A percentile compares a stretch with the other conserved stretches of the same genome.
Conservation (phyloP, 2,888 invertebrate genomes). For the Spisula solida region DNA sequence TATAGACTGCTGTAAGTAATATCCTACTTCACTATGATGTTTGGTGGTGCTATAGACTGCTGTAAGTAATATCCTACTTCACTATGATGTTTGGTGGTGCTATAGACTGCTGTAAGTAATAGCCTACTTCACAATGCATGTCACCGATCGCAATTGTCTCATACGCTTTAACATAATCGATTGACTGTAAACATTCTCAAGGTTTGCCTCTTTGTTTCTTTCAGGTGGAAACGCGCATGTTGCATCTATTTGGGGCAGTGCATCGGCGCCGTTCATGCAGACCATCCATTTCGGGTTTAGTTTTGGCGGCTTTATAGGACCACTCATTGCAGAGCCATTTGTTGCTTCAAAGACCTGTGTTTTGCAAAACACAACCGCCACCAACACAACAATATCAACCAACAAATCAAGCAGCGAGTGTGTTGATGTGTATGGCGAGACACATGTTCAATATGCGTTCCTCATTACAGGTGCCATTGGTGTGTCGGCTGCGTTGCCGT, state of each 20-base stretch:
- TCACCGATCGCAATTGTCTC: background rate
- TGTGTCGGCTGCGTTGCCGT: conserved; percentile 52
- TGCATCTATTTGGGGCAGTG: conserved; percentile 79
- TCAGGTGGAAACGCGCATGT: conserved; percentile 67
- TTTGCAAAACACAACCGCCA: background rate
- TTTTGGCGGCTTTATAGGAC: conserved; percentile 87
- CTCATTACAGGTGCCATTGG: conserved; percentile 34
- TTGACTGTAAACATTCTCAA: background rate
- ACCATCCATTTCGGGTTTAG: conserved; percentile 87
- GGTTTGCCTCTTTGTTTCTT: background rate
- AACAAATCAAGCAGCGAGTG: conserved; percentile 18
- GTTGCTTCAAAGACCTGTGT: conserved; percentile 64
- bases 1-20: too few species aligned
- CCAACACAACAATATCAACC: background rate
- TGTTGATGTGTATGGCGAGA: conserved; percentile 50
- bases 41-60: too few species aligned
- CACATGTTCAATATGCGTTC: conserved; percentile 55
- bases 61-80: too few species aligned
- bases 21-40: too few species aligned
- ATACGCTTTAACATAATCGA: background rate
- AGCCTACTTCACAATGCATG: background rate
- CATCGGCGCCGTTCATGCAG: conserved; percentile 87
- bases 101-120: too few species aligned
- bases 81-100: too few species aligned
- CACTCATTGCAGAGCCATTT: conserved; percentile 87